Evolutionary conservation across 2,888 invertebrate species (phyloP).

Genomic region (Charanyca ferruginea): DNA sequence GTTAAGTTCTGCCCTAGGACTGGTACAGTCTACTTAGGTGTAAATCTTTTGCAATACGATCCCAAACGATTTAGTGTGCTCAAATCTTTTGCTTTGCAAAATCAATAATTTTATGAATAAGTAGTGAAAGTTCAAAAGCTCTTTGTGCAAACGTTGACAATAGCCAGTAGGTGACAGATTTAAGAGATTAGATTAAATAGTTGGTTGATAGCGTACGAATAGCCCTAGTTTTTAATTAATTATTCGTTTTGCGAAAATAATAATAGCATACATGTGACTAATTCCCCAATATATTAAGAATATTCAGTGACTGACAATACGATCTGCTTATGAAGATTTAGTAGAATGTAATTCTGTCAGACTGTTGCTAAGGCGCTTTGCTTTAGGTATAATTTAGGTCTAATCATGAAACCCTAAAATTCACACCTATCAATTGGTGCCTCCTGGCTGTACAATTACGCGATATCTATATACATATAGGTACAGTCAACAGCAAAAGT

Average conservation of each 20-base stretch:
- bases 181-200: not conserved
- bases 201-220: not conserved
- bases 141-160: not conserved
- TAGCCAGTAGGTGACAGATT: not conserved
- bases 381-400: conserved; percentile 21
- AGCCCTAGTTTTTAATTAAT: conserved; percentile 2
- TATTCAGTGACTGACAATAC: conserved; percentile 36
- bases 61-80: not conserved
- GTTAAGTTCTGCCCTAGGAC: conserved; percentile 42
- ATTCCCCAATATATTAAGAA: conserved; percentile 36
- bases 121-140: not conserved
- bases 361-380: conserved; percentile 55
- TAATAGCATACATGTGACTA: conserved; percentile 13
- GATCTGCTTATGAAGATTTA: conserved; percentile 45
- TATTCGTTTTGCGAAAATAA: not conserved
- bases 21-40: conserved; percentile 26
- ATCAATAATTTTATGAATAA: too few relatives aligned
- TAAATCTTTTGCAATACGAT: not conserved
- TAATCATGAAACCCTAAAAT: conserved; percentile 2
- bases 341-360: conserved; percentile 39
- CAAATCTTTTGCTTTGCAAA: not conserved
- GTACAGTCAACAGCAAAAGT: too few relatives aligned
- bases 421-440: conserved; percentile 6
- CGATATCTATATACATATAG: too few relatives aligned
- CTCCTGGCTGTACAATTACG: not conserved